phyloP scores from a whole-genome alignment of 2,797 vertebrate genomes.

The Bucorvus abyssinicus region DNA sequence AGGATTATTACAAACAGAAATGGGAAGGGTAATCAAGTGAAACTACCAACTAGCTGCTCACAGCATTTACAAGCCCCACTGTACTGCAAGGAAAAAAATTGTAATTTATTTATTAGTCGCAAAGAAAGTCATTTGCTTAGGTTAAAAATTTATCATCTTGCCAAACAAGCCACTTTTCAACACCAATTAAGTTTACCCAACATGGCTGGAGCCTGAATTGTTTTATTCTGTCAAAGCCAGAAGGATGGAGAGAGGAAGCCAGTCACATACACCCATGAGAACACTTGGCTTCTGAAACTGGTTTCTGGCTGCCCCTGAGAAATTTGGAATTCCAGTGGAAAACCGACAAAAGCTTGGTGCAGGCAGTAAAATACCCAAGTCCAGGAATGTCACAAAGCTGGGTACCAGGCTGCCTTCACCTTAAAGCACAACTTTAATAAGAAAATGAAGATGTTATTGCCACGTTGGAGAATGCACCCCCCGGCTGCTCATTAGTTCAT shows the following conservation, averaged over 20 bases:
- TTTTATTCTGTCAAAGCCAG: neutral
- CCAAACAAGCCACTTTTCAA: constrained; percentile 61
- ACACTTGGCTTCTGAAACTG: neutral
- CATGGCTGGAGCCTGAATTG: neutral
- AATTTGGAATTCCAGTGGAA: neutral
- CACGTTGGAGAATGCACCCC: rapidly evolving
- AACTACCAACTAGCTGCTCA: constrained; percentile 46
- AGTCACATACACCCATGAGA: neutral
- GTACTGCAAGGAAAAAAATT: constrained; percentile 20
- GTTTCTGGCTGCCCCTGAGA: neutral
- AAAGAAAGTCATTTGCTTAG: constrained; percentile 62
- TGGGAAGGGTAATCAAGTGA: constrained; percentile 75
- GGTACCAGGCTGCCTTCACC: neutral
- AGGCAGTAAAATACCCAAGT: neutral
- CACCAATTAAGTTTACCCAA: constrained; percentile 61
- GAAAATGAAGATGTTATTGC: neutral
- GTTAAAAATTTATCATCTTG: constrained; percentile 67
- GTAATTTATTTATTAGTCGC: constrained; percentile 66
- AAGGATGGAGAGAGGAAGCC: neutral
- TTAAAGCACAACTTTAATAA: neutral
- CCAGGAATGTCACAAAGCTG: neutral
- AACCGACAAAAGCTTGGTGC: neutral
- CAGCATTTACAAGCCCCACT: constrained; percentile 59
- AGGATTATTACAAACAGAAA: constrained; percentile 66
- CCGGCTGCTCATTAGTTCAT: neutral